These are phyloP conservation scores for Seriola rivoliana DNA, from an alignment of 2,113 vertebrate species.

Conservation along the genomic window DNA sequence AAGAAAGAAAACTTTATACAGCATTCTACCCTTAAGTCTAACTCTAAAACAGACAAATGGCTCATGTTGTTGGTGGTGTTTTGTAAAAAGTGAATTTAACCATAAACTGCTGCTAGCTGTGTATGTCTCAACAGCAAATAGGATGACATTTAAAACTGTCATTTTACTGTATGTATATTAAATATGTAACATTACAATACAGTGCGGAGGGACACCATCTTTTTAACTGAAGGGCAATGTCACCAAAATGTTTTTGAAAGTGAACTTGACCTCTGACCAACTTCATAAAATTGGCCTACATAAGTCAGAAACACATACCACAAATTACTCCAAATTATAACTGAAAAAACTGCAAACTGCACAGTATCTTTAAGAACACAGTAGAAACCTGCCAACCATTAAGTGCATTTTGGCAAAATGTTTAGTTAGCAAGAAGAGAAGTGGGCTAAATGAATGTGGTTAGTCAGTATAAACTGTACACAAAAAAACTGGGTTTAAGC, in stretches of 20 bases:
- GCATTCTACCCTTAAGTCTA: neutral
- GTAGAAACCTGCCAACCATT: neutral
- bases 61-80: too few relatives aligned
- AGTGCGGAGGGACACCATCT: neutral
- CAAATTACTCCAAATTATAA: neutral
- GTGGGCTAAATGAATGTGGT: neutral
- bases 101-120: neutral
- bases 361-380: neutral
- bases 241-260: neutral
- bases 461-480: neutral
- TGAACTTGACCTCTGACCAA: neutral
- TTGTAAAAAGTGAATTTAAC: neutral
- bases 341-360: too few relatives aligned
- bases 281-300: neutral
- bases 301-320: neutral
- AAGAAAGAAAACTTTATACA: neutral
- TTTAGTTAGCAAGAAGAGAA: neutral
- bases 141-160: neutral
- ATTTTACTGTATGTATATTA: neutral
- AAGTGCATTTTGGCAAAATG: neutral
- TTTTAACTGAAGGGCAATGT: neutral
- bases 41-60: too few relatives aligned
- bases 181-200: neutral
- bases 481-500: neutral
- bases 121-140: neutral